Percentiles rank a stretch among this genome's conserved stretches.
phyloP scores from a whole-genome alignment of 2,113 vertebrate species.

The Rafetus swinhoei region DNA sequence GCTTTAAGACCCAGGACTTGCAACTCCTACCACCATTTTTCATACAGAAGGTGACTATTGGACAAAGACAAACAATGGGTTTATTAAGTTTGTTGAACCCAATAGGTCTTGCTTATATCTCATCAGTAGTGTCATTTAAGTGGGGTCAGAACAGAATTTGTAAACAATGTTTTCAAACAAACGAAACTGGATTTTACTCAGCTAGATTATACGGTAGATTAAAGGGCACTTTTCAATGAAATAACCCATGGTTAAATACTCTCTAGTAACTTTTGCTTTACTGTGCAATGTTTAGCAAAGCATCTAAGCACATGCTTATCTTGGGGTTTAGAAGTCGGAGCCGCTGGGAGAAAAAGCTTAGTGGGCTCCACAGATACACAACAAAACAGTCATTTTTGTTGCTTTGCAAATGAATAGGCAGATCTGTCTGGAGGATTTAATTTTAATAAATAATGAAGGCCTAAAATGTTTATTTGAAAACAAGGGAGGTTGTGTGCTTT shows the following conservation, averaged over 20 bases:
- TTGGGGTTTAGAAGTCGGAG: no score
- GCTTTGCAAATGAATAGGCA: background rate
- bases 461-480: background rate
- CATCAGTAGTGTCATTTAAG: background rate
- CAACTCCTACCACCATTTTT: background rate
- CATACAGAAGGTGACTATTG: background rate
- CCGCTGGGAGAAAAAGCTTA: background rate
- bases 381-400: background rate
- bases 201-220: background rate
- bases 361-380: background rate
- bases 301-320: background rate
- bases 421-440: background rate
- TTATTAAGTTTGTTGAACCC: background rate
- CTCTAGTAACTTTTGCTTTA: background rate
- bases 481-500: background rate
- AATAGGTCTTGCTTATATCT: background rate
- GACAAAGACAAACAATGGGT: background rate
- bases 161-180: background rate
- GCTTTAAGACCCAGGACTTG: background rate
- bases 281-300: background rate
- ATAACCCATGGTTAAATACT: background rate
- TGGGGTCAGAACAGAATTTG: background rate
- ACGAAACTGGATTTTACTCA: background rate
- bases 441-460: background rate
- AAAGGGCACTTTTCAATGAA: background rate